phyloP scores from a whole-genome alignment of 2,797 vertebrate genomes.

The Leptoclinus maculatus region DNA sequence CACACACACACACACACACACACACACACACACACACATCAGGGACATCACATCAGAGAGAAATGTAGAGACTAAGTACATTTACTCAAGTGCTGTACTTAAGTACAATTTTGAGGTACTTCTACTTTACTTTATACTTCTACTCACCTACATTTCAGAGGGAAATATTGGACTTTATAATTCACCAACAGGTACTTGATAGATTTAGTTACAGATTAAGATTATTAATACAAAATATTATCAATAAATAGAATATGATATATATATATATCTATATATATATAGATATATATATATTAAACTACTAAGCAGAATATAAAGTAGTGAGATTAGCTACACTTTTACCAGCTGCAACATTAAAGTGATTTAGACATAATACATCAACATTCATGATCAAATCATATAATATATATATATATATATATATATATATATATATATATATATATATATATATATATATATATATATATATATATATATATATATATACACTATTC shows the following conservation, averaged over 20 bases:
- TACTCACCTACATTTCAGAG: background rate
- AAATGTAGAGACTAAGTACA: background rate
- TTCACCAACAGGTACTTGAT: background rate
- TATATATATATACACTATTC: background rate
- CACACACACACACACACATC: conserved; percentile 23
- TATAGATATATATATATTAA: background rate
- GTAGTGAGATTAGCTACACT: background rate
- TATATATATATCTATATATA: background rate
- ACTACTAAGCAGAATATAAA: background rate
- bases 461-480: too few species aligned
- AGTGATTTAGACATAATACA: background rate
- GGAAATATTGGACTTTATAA: background rate
- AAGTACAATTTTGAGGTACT: background rate
- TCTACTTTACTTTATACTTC: background rate
- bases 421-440: too few species aligned
- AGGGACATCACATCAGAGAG: background rate
- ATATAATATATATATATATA: background rate
- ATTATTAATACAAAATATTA: background rate
- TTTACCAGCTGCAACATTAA: background rate
- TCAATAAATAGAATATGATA: background rate
- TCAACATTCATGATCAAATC: background rate
- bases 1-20: conserved; percentile 20
- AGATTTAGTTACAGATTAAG: background rate
- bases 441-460: too few species aligned
- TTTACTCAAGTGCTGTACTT: background rate